Percentiles rank a stretch among this genome's conserved stretches.
phyloP scores from a whole-genome alignment of 2,797 vertebrate species.

The Syndactyla subalaris region DNA sequence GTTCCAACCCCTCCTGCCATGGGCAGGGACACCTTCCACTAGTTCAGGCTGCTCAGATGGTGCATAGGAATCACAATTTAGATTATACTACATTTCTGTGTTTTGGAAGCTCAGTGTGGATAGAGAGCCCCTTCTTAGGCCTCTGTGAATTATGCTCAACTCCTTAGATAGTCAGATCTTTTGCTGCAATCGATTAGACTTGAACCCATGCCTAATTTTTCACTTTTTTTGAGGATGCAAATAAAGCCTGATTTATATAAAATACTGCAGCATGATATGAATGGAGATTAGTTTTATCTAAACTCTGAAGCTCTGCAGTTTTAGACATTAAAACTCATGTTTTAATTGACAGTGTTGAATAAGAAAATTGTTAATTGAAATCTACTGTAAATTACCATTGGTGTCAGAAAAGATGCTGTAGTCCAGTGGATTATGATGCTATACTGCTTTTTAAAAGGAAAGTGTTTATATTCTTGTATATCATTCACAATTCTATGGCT shows the following conservation, averaged over 20 bases:
- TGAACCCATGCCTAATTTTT: background rate
- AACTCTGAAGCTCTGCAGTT: background rate
- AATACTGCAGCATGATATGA: background rate
- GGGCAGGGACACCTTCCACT: background rate
- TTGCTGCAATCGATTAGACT: background rate
- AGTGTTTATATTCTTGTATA: conserved; percentile 1
- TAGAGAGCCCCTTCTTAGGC: background rate
- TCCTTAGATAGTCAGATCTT: background rate
- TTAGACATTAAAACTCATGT: background rate
- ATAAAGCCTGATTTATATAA: background rate
- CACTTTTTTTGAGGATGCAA: background rate
- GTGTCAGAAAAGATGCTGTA: background rate
- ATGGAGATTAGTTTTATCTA: background rate
- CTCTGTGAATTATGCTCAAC: background rate
- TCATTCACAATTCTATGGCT: background rate
- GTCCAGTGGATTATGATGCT: background rate
- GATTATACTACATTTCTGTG: rapidly evolving
- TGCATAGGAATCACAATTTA: background rate
- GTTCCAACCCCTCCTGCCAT: background rate
- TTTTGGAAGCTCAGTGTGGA: background rate
- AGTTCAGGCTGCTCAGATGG: background rate
- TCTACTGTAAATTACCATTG: background rate
- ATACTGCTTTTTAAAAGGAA: background rate
- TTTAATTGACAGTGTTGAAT: background rate
- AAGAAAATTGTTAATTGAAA: background rate